Evolutionary conservation across 2,888 invertebrate species (phyloP).

Genomic region (Acrobasis repandana): DNA sequence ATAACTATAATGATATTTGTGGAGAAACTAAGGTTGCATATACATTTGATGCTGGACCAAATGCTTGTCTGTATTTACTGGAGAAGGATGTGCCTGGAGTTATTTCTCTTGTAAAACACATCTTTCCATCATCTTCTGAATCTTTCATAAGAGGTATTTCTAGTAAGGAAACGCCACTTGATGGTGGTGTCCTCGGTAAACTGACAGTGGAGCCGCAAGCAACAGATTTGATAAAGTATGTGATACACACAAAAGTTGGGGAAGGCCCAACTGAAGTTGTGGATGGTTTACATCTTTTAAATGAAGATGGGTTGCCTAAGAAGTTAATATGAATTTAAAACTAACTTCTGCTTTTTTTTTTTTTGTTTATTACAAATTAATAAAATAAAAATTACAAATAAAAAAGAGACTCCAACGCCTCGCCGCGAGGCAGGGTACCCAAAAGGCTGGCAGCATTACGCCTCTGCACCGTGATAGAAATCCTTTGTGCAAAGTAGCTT

Average conservation of each 20-base stretch:
- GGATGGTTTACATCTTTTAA: constrained; percentile 60
- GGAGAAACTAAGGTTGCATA: constrained; percentile 92
- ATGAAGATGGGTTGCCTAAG: constrained; percentile 52
- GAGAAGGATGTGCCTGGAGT: constrained; percentile 89
- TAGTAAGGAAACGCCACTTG: constrained; percentile 34
- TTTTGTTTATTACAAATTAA: background rate
- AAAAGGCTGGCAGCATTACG: no score
- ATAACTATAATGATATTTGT: constrained; percentile 89
- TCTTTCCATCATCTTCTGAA: constrained; percentile 85
- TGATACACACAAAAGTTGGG: constrained; percentile 92
- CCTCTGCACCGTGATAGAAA: no score
- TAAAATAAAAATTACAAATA: no score
- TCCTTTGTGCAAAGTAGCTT: no score
- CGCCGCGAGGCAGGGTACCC: no score
- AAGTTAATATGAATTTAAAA: constrained; percentile 23
- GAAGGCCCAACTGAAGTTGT: constrained; percentile 86
- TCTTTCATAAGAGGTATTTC: constrained; percentile 61
- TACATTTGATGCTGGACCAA: constrained; percentile 99
- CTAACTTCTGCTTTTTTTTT: no score
- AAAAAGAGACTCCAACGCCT: no score
- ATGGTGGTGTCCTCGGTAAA: constrained; percentile 45
- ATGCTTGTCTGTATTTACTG: constrained; percentile 94
- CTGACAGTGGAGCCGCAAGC: constrained; percentile 61
- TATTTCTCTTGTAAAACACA: constrained; percentile 85
- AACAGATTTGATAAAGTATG: constrained; percentile 87